These are phyloP conservation scores for Papilio protenor DNA, from an alignment of 2,888 invertebrate genomes.

Conservation along the genomic window DNA sequence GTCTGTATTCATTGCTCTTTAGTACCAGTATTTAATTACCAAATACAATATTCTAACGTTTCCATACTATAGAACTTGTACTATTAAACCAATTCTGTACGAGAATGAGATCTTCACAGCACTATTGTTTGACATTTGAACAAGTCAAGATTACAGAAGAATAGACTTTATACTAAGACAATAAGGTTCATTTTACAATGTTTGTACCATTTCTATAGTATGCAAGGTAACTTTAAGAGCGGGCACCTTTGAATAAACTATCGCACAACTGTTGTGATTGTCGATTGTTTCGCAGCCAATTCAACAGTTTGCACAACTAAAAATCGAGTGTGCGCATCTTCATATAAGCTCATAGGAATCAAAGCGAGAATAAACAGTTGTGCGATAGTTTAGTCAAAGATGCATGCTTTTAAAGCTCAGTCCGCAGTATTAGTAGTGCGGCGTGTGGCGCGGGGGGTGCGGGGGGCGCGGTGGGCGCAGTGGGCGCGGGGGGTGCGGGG, in stretches of 20 bases:
- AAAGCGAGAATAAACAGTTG: no score
- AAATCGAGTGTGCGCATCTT: no score
- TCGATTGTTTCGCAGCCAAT: no score
- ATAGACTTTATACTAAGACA: background rate
- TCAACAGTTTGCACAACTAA: no score
- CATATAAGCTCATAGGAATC: no score
- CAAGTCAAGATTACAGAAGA: background rate
- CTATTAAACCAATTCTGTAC: background rate
- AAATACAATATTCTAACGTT: background rate
- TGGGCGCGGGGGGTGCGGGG: slow-evolving; percentile 46
- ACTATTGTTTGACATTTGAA: background rate
- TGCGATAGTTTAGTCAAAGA: no score
- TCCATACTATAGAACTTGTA: background rate
- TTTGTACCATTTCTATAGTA: slow-evolving; percentile 11
- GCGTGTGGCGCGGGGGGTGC: slow-evolving; percentile 47
- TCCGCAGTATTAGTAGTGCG: slow-evolving; percentile 70
- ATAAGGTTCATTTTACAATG: background rate
- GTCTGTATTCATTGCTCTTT: background rate
- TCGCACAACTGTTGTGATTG: no score
- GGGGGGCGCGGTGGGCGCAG: slow-evolving; percentile 55
- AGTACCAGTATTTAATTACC: background rate
- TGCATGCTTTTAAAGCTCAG: slow-evolving; percentile 53
- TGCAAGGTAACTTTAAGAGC: slow-evolving; percentile 46
- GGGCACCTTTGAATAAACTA: no score
- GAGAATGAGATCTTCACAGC: background rate